Conservation (phyloP, 2,888 invertebrate genomes). For the Clanis bilineata region DNA sequence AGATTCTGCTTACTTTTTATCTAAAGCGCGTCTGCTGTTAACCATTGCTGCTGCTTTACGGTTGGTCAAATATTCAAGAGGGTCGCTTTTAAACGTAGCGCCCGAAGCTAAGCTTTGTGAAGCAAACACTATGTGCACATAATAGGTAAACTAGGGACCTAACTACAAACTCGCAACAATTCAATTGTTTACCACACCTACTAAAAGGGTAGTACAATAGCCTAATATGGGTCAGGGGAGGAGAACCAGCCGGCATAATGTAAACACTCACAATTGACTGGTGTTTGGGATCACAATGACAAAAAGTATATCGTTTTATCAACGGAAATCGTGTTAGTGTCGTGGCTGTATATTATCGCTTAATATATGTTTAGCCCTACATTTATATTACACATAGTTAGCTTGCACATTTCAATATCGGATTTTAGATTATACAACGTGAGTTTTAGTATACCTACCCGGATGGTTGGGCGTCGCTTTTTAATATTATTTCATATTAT, state of each 20-base stretch:
- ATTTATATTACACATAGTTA: too few species aligned
- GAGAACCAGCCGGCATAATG: neutral
- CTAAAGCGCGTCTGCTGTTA: too few species aligned
- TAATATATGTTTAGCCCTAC: too few species aligned
- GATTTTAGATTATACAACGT: too few species aligned
- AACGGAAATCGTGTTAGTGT: neutral
- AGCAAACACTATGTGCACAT: neutral
- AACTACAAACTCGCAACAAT: slow-evolving; percentile 2
- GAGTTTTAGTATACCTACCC: too few species aligned
- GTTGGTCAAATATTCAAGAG: neutral
- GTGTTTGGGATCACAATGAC: neutral
- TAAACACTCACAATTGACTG: slow-evolving; percentile 1
- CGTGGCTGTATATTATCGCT: neutral
- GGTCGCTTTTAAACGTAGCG: neutral
- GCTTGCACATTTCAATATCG: too few species aligned
- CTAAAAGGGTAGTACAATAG: slow-evolving; percentile 1
- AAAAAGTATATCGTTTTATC: neutral
- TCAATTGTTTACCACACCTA: slow-evolving; percentile 8
- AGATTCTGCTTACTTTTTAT: too few species aligned
- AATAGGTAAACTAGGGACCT: neutral
- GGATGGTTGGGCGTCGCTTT: too few species aligned
- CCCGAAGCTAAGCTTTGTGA: neutral
- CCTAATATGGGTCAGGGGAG: slow-evolving; percentile 8
- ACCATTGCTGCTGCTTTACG: too few species aligned
- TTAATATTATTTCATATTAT: too few species aligned